Base-by-base conservation (phyloP, 2,888 invertebrate genomes). In the Macaria notata region DNA sequence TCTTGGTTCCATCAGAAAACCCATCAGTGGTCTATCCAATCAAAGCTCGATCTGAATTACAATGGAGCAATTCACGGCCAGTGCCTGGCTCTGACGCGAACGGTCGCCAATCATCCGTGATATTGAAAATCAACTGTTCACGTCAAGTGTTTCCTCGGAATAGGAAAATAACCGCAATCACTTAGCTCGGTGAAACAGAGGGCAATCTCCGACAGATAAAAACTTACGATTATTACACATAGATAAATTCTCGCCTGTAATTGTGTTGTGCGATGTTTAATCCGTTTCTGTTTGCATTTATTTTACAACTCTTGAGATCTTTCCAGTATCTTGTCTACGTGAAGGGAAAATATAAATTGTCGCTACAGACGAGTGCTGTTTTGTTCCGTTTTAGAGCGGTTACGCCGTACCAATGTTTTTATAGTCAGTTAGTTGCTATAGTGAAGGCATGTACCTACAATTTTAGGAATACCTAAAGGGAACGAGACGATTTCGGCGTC, bases 1-100 rank as follows among this genome's bases (percentile, higher is more conserved):
- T 6, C 33, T 36, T 6, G 5, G 5, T 36, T 36, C 7, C 4
- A 36, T 7, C 33, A 36, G 33, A 36, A 36, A 43, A 33, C 33
- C 36, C 44, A 47, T 47, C 31, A 31, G 31, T 49, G 48, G 31
- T 43, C 44, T 46, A 41, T 30, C 46, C 46, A 58, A 58, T 53
- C 57, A 53, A 46, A 46, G 41, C 31, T 54, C 50, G 33, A 61
- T 63, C 55, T 51, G 54, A 61, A 58, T 58, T 49, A 60, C 60
- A 58, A 60, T 58, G 48, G 50, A 41, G 47, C 56, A 53, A 57
- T 56, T 60, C 50, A 51, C 39, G 49, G 39, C 45, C 51, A 50
- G 54, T 41, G 46, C 46, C 50, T 55, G 59, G 7, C 36, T n/a
- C 45, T 52, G 63, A 61, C 58, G 49, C 49, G 56, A 56, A 58